Conservation (phyloP, 2,797 vertebrate species). For the Chloroceryle inda region DNA sequence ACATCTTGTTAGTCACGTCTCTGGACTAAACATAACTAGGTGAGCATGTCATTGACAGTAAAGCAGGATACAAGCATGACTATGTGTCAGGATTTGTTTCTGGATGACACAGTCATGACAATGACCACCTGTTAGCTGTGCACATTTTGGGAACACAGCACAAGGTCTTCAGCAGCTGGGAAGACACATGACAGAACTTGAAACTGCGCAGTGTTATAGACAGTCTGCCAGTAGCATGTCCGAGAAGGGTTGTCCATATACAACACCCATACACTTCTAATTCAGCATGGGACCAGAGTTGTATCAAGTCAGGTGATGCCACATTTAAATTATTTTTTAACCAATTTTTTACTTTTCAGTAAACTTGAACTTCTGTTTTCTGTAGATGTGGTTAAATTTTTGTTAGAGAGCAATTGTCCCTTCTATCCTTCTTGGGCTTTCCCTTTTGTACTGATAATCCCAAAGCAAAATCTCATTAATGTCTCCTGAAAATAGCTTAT, state of each 20-base stretch:
- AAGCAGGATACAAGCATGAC: not conserved
- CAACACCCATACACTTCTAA: not conserved
- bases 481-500: not conserved
- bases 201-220: not conserved
- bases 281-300: not conserved
- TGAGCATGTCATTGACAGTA: not conserved
- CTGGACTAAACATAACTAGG: not conserved
- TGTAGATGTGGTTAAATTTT: not conserved
- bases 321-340: not conserved
- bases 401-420: not conserved
- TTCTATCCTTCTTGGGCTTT: not conserved
- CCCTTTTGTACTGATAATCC: not conserved
- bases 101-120: not conserved
- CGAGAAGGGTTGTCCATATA: not conserved
- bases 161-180: rapidly evolving
- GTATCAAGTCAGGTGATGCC: not conserved
- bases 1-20: not conserved
- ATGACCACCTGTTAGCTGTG: not conserved
- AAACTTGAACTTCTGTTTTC: not conserved
- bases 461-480: slow-evolving; percentile 16
- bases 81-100: not conserved
- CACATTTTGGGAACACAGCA: not conserved
- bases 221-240: not conserved
- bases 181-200: not conserved
- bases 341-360: not conserved